A percentile compares a stretch with the other conserved stretches of the same genome.
These are phyloP conservation scores for Nasonia vitripennis DNA, from an alignment of 1,140 invertebrate species.

Conservation along the genomic window DNA sequence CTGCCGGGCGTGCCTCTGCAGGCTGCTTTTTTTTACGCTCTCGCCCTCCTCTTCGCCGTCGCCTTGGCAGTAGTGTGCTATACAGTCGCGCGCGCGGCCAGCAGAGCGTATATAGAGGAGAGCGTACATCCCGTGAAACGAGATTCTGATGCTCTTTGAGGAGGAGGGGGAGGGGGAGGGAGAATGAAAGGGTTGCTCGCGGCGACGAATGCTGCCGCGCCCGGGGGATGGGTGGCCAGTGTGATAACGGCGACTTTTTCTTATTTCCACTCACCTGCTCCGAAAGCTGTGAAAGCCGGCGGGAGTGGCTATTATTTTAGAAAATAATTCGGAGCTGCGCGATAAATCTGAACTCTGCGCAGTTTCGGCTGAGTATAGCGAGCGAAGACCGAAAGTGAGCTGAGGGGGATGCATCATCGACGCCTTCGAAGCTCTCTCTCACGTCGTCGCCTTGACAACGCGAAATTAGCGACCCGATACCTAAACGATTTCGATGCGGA, in stretches of 20 bases:
- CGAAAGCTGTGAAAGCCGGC: too few species aligned
- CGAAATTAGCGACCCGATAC: conserved; percentile 56
- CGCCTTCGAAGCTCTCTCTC: conserved; percentile 35
- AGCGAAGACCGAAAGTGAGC: neutral
- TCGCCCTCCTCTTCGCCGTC: neutral
- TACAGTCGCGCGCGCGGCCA: neutral
- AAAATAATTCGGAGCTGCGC: too few species aligned
- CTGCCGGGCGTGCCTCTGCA: neutral
- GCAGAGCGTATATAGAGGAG: neutral
- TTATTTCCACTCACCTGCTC: too few species aligned
- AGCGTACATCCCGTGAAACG: conserved; percentile 8
- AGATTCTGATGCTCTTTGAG: conserved; percentile 14
- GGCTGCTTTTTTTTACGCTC: neutral
- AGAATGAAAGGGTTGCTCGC: neutral
- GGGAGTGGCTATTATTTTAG: too few species aligned
- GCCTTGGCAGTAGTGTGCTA: neutral
- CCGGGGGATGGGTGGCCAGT: too few species aligned
- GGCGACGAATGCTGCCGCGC: too few species aligned
- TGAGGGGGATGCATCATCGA: conserved; percentile 21
- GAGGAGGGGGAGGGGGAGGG: neutral
- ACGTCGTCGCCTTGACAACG: conserved; percentile 56
- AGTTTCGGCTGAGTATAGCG: neutral
- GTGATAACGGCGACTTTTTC: too few species aligned
- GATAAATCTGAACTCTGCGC: too few species aligned
- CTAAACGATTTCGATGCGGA: conserved; percentile 59